phyloP scores from a whole-genome alignment of 2,888 invertebrate species.

The Eupeodes luniger region DNA sequence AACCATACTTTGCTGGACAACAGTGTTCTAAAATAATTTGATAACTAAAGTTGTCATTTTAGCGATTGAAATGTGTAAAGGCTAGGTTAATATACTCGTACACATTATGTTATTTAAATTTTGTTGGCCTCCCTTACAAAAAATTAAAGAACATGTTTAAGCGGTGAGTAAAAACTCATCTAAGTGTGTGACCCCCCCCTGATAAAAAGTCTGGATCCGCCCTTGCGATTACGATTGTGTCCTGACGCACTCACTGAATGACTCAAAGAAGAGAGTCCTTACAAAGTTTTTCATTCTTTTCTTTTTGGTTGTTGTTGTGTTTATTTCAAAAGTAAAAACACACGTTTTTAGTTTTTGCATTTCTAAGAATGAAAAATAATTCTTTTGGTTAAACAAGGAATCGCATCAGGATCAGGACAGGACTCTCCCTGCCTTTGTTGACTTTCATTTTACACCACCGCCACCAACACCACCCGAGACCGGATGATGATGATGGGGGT shows the following conservation, averaged over 20 bases:
- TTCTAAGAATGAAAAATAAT: slow-evolving; percentile 54
- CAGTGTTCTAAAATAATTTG: too few relatives aligned
- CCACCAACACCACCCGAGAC: neutral
- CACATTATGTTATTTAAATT: too few relatives aligned
- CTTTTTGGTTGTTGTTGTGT: neutral
- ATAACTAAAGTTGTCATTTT: too few relatives aligned
- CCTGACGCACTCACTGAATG: slow-evolving; percentile 55
- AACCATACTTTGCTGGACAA: too few relatives aligned
- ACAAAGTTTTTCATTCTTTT: slow-evolving; percentile 11
- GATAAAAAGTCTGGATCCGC: too few relatives aligned
- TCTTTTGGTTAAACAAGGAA: slow-evolving; percentile 1
- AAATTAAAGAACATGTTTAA: too few relatives aligned
- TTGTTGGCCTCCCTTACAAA: too few relatives aligned
- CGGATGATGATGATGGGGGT: neutral
- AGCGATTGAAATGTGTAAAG: too few relatives aligned
- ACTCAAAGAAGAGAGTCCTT: slow-evolving; percentile 54
- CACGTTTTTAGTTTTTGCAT: slow-evolving; percentile 11
- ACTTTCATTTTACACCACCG: slow-evolving; percentile 48
- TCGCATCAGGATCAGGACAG: slow-evolving; percentile 2
- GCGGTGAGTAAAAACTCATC: too few relatives aligned
- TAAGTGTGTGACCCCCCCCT: too few relatives aligned
- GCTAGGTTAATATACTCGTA: too few relatives aligned
- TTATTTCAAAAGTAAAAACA: slow-evolving; percentile 33
- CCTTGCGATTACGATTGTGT: slow-evolving; percentile 16
- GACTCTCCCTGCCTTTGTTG: slow-evolving; percentile 65